Evolutionary conservation across 2,113 vertebrate species (phyloP).

Genomic region (Argyrosomus japonicus): DNA sequence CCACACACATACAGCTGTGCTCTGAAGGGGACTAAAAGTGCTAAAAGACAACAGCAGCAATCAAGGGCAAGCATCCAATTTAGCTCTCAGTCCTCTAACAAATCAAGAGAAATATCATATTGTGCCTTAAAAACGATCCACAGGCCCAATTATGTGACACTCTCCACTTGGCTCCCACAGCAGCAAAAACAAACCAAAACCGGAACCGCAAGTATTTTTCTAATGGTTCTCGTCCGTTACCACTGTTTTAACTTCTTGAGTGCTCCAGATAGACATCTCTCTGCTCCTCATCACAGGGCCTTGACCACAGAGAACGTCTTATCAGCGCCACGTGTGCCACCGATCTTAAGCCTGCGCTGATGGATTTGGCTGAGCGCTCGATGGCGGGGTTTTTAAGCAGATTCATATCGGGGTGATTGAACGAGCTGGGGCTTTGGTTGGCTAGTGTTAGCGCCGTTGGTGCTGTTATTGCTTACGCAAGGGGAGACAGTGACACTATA

Average conservation of each 20-base stretch:
- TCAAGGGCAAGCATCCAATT: constrained; percentile 55
- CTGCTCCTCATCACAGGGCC: constrained; percentile 56
- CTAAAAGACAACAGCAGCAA: constrained; percentile 23
- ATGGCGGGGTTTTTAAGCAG: constrained; percentile 68
- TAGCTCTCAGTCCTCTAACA: constrained; percentile 43
- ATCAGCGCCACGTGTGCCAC: constrained; percentile 57
- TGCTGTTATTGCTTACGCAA: constrained; percentile 62
- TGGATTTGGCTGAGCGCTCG: constrained; percentile 66
- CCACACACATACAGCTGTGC: constrained; percentile 12
- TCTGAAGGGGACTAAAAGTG: constrained; percentile 4
- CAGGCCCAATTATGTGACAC: constrained; percentile 22
- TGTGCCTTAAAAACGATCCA: constrained; percentile 21
- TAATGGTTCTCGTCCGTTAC: constrained; percentile 46
- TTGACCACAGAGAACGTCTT: constrained; percentile 70
- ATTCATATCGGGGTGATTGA: constrained; percentile 79
- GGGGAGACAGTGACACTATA: constrained; percentile 46
- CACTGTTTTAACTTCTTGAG: constrained; percentile 31
- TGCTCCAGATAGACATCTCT: constrained; percentile 41
- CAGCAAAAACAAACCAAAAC: constrained; percentile 38
- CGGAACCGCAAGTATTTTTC: constrained; percentile 54
- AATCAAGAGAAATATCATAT: constrained; percentile 33
- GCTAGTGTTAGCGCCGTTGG: constrained; percentile 48
- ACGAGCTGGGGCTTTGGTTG: constrained; percentile 62
- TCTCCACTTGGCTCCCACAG: constrained; percentile 30
- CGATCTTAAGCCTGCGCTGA: constrained; percentile 67